Conservation (phyloP, 2,888 invertebrate genomes). For the Pyralis farinalis region DNA sequence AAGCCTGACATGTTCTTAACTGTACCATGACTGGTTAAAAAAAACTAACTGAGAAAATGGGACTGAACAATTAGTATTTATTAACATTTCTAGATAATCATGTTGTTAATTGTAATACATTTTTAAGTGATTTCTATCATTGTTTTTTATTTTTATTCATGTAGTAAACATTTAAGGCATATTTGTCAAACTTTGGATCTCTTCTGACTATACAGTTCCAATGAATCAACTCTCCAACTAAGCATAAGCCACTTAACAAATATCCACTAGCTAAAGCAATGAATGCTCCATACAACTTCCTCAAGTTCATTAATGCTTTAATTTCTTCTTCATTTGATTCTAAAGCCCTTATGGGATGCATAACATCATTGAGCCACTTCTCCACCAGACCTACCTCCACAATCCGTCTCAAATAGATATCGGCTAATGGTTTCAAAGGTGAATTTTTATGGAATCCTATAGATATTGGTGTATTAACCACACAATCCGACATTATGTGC, state of each 20-base stretch:
- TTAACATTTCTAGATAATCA: constrained; percentile 30
- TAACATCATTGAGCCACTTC: constrained; percentile 90
- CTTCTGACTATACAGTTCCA: constrained; percentile 84
- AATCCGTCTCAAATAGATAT: constrained; percentile 84
- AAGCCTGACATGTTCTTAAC: no score
- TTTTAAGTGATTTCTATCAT: constrained; percentile 20
- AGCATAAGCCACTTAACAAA: constrained; percentile 74
- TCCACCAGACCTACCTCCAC: constrained; percentile 88
- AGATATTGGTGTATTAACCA: constrained; percentile 90
- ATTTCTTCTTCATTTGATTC: constrained; percentile 80
- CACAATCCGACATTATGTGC: constrained; percentile 91
- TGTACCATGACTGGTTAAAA: no score
- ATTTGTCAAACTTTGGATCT: constrained; percentile 87
- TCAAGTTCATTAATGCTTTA: constrained; percentile 89
- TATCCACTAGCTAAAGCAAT: constrained; percentile 87
- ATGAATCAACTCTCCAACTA: constrained; percentile 83
- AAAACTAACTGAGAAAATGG: no score
- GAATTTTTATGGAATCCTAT: constrained; percentile 92
- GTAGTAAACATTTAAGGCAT: constrained; percentile 80
- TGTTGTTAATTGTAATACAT: constrained; percentile 34
- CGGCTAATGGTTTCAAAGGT: constrained; percentile 85
- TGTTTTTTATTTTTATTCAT: constrained; percentile 59
- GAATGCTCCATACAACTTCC: constrained; percentile 89
- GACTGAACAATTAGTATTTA: constrained; percentile 42
- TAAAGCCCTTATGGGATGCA: constrained; percentile 78